Evolutionary conservation across 2,888 invertebrate species (phyloP).

Genomic region (Gasteruption jaculator): DNA sequence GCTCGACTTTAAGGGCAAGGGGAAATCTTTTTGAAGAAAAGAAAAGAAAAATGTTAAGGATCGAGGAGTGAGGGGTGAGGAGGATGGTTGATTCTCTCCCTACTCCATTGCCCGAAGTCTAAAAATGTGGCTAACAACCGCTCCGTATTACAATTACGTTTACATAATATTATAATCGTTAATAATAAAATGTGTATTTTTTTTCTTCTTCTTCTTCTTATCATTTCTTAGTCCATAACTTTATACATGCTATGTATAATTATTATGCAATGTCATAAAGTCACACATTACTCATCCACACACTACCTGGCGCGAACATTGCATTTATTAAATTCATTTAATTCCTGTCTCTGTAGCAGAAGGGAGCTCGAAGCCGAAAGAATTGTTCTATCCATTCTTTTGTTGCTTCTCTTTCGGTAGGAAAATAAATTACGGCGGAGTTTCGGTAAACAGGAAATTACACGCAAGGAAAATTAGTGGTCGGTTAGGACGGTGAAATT

Average conservation of each 20-base stretch:
- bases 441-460: too few species aligned
- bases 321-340: slow-evolving; percentile 30
- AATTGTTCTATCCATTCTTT: slow-evolving; percentile 13
- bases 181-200: slow-evolving; percentile 49
- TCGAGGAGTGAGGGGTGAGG: neutral
- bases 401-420: slow-evolving; percentile 19
- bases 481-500: too few species aligned
- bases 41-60: slow-evolving; percentile 2
- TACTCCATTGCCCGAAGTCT: slow-evolving; percentile 35
- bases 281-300: slow-evolving; percentile 46
- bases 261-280: slow-evolving; percentile 50
- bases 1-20: slow-evolving; percentile 13
- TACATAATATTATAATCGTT: slow-evolving; percentile 45
- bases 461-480: too few species aligned
- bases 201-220: too few species aligned
- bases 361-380: slow-evolving; percentile 27
- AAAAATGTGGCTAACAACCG: slow-evolving; percentile 42
- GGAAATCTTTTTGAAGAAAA: slow-evolving; percentile 12
- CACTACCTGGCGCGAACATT: slow-evolving; percentile 41
- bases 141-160: slow-evolving; percentile 41
- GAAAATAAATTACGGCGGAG: too few species aligned
- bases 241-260: slow-evolving; percentile 53
- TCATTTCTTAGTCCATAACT: slow-evolving; percentile 48
- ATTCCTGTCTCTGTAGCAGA: slow-evolving; percentile 21
- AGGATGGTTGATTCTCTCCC: slow-evolving; percentile 26